Base-by-base conservation (phyloP, 2,888 invertebrate species). In the Herminia tarsipennalis region DNA sequence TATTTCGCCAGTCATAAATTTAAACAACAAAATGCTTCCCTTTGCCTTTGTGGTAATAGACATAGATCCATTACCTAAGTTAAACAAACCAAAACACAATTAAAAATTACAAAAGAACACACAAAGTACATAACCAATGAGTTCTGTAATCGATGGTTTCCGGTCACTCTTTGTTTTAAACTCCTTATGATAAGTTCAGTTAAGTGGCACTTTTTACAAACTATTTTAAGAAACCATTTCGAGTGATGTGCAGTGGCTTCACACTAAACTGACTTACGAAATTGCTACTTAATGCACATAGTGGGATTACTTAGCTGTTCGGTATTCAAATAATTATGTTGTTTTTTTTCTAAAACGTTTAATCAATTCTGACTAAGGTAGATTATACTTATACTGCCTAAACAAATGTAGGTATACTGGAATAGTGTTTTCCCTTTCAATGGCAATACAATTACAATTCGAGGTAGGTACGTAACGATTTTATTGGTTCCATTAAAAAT, bases 131-230 rank as follows among this genome's bases (percentile, higher is more conserved):
- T 47, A 51, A 50, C 61, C 60, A 66, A 61, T 66, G 62, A 53
- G 37, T 55, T 47, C 38, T 41, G 58, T 48, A 55, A 70, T 53
- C 56, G 56, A 57, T 54, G 36, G 55, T 59, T 81, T 81, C 81
- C 77, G 78, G 76, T 71, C 65, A 64, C 67, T 66, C 67, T 64
- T 71, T 76, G 72, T 75, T 75, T 69, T 64, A 70, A 72, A 73
- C 72, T 62, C 60, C 61, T 72, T 58, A 60, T 62, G 56, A 56
- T 50, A 70, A 50, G 38, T 46, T 41, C 12, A 43, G 44, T 46
- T 70, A 60, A 75, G 71, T 70, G 71, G 56, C 55, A 58, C 58
- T 69, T 64, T n/a, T 58, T 43, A 56, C 37, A 52, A 52, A 73
- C 73, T 75, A 74, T 73, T 72, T 78, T 70, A 60, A 32, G 24